Percentiles rank a stretch among this genome's conserved stretches.
Evolutionary conservation across 2,113 vertebrate species (phyloP).

Genomic region (Triplophysa rosa): DNA sequence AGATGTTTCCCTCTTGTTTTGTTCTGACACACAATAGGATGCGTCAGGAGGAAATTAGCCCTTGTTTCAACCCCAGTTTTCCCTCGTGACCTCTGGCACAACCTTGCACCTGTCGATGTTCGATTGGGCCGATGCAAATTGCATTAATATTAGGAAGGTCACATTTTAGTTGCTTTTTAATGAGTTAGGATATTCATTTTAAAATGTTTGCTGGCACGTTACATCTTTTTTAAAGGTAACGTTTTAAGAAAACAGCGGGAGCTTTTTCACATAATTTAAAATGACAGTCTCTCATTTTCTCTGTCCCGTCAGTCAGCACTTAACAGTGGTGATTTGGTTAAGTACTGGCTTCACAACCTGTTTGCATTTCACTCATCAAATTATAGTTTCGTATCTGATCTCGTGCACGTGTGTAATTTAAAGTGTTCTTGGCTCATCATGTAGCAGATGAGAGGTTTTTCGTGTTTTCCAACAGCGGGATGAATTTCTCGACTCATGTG

Average conservation of each 20-base stretch:
- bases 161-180: too few relatives aligned
- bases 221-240: not conserved
- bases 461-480: not conserved
- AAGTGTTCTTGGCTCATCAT: not conserved
- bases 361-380: slow-evolving; percentile 36
- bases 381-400: slow-evolving; percentile 33
- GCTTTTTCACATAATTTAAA: not conserved
- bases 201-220: too few relatives aligned
- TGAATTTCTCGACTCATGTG: not conserved
- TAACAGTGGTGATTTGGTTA: slow-evolving; percentile 20
- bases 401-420: slow-evolving; percentile 39
- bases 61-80: slow-evolving; percentile 44
- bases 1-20: slow-evolving; percentile 54
- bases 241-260: not conserved
- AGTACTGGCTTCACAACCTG: slow-evolving; percentile 17
- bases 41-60: slow-evolving; percentile 49
- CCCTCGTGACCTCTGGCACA: slow-evolving; percentile 21
- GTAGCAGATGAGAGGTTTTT: not conserved
- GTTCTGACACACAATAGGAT: slow-evolving; percentile 50
- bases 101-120: slow-evolving; percentile 8
- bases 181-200: not conserved
- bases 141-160: not conserved
- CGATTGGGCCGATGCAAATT: not conserved
- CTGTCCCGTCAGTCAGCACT: not conserved
- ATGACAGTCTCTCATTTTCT: slow-evolving; percentile 18